phyloP scores from a whole-genome alignment of 2,113 vertebrate genomes.

The Peromyscus polionotus region DNA sequence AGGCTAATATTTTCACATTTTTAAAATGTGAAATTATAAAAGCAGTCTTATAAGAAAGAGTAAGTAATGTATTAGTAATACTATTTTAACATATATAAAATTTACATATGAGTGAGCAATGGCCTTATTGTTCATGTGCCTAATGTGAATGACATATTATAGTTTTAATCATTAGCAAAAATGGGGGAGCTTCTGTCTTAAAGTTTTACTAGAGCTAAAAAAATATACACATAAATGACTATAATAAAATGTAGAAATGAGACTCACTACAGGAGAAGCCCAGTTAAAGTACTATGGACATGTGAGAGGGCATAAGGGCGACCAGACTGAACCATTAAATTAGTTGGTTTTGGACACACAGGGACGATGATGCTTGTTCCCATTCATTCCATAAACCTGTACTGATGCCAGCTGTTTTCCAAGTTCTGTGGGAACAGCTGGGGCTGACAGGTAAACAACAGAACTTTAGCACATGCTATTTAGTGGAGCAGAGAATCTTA shows the following conservation, averaged over 20 bases:
- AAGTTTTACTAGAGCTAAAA: not conserved
- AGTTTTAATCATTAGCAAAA: not conserved
- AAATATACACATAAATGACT: not conserved
- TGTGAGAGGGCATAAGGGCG: no score
- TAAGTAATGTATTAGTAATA: conserved; percentile 16
- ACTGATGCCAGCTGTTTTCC: not conserved
- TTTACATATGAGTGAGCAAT: not conserved
- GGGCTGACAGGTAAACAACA: not conserved
- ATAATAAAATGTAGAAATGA: not conserved
- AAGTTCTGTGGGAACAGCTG: not conserved
- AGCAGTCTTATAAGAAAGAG: conserved; percentile 14
- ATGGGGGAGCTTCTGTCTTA: not conserved
- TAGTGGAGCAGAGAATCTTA: not conserved
- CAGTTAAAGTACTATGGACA: not conserved
- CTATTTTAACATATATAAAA: not conserved
- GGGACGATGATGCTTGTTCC: not conserved
- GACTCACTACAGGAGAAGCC: not conserved
- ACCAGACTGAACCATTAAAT: not conserved
- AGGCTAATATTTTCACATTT: not conserved
- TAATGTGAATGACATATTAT: not conserved
- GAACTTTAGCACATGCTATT: not conserved
- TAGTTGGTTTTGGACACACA: not conserved
- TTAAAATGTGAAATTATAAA: not conserved
- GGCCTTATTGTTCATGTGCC: not conserved
- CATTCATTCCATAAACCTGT: not conserved